Conservation (phyloP, 2,797 vertebrate species). For the Allobates femoralis region DNA sequence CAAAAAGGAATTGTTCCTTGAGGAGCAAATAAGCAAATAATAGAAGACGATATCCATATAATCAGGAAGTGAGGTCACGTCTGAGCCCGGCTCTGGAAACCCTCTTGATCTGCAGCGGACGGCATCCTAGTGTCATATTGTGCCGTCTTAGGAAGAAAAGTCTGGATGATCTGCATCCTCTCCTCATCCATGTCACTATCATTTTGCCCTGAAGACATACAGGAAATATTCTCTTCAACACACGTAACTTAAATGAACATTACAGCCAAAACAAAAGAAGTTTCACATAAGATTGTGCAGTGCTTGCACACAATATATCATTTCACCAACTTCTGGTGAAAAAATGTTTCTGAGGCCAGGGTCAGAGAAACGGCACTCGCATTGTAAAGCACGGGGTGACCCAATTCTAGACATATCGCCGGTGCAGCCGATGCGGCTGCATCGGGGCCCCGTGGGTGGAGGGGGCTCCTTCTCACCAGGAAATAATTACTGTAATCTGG, state of each 20-base stretch:
- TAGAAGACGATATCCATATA: constrained; percentile 82
- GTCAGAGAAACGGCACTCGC: too few relatives aligned
- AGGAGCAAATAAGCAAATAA: constrained; percentile 81
- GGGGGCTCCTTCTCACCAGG: too few relatives aligned
- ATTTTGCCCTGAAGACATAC: background rate
- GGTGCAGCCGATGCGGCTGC: too few relatives aligned
- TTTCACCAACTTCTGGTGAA: too few relatives aligned
- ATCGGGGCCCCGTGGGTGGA: too few relatives aligned
- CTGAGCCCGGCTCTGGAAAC: constrained; percentile 80
- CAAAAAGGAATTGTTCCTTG: constrained; percentile 90
- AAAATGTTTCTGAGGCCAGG: too few relatives aligned
- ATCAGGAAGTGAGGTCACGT: constrained; percentile 86
- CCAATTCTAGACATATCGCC: too few relatives aligned
- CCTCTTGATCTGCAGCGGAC: constrained; percentile 52
- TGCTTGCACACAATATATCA: background rate
- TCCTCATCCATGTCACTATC: constrained; percentile 8
- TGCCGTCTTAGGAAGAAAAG: constrained; percentile 17
- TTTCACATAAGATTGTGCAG: background rate
- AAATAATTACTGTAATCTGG: too few relatives aligned
- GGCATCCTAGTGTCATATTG: constrained; percentile 6
- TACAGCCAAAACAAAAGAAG: background rate
- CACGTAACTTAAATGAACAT: background rate
- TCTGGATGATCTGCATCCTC: constrained; percentile 17
- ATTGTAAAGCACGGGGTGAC: too few relatives aligned
- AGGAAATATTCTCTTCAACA: background rate